A percentile compares a stretch with the other conserved stretches of the same genome.
These are phyloP conservation scores for Scomber colias DNA, from an alignment of 2,113 vertebrate genomes.

Conservation along the genomic window DNA sequence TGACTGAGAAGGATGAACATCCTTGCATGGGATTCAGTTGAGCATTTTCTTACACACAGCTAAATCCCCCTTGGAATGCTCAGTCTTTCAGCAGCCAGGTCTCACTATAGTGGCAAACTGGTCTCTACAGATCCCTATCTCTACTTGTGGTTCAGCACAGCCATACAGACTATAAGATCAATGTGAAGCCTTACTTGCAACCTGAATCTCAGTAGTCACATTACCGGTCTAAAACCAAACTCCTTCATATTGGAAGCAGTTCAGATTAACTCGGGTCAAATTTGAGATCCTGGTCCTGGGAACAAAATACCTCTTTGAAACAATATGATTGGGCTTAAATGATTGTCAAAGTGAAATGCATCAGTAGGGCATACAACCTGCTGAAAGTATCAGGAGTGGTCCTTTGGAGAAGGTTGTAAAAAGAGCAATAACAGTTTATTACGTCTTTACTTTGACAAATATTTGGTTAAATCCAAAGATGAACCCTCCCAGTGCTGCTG, in stretches of 20 bases:
- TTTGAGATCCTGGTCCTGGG: conserved; percentile 9
- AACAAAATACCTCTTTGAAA: conserved; percentile 28
- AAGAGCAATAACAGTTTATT: background rate
- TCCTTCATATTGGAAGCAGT: conserved; percentile 31
- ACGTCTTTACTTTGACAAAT: conserved; percentile 5
- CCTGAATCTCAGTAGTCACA: conserved; percentile 45
- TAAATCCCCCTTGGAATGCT: conserved; percentile 80
- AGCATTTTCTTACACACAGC: conserved; percentile 61
- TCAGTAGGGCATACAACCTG: background rate
- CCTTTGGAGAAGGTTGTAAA: background rate
- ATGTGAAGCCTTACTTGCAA: conserved; percentile 61
- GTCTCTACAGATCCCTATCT: conserved; percentile 71
- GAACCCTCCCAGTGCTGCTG: background rate
- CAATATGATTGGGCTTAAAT: background rate
- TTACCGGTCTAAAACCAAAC: conserved; percentile 50
- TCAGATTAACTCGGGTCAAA: conserved; percentile 48
- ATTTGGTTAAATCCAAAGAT: background rate
- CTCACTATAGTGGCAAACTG: conserved; percentile 39
- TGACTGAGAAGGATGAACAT: conserved; percentile 33
- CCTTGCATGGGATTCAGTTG: conserved; percentile 40
- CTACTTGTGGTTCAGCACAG: conserved; percentile 36
- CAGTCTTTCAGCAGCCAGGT: conserved; percentile 70
- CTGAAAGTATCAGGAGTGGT: conserved; percentile 8
- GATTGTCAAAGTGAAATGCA: background rate
- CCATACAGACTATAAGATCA: conserved; percentile 35